Evolutionary conservation across 2,113 vertebrate species (phyloP), one percentile per base, ranked within the genome.

Genomic region (Craseonycteris thonglongyai): DNA sequence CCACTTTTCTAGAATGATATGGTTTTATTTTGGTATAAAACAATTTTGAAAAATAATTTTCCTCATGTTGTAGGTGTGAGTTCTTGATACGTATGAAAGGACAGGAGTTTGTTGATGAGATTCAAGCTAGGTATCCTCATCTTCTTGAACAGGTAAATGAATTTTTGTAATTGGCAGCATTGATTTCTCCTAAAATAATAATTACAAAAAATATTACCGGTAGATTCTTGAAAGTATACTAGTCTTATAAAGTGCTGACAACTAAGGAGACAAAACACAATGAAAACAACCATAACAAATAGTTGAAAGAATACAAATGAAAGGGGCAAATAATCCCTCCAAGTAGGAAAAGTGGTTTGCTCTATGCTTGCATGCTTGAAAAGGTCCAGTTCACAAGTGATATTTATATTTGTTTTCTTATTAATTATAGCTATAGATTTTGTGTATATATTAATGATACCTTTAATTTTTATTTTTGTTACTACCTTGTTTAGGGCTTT

Each of bases 121-220:
- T 99, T 98, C 99, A 99, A 98, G 99, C 99, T 96, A 99, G 99
- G 84, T 99, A 99, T 94, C 99, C 99, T 74, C 99, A 99, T 95
- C 98, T 99, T 72, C 99, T 99, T 98, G 99, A 99, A 97, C 99
- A 99, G 99, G 99, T 99, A 98, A 97, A 56, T 42, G 47, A 8
- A 63, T 93, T 84, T 95, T 61, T 92, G 0, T 93, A 47, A 84
- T 93, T 93, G 94, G 49, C 40, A 80, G 21, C 24, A 71, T 51
- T 91, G 26, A 66, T n/a, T 79, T 96, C 49, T 80, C 30, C 33
- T 90, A 35, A 75, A 75, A 24, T 92, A 15, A 59, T 82, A 90
- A 72, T 88, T 84, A 42, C 4, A 86, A 86, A 66, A 75, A 88
- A 33, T 91, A 80, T 78, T 66, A 54, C n/a, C n/a, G n/a, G n/a